Evolutionary conservation across 30 jellyfish, hydroid and myxozoan genomes (phyloP).

Genomic region (Sanderia malayensis): DNA sequence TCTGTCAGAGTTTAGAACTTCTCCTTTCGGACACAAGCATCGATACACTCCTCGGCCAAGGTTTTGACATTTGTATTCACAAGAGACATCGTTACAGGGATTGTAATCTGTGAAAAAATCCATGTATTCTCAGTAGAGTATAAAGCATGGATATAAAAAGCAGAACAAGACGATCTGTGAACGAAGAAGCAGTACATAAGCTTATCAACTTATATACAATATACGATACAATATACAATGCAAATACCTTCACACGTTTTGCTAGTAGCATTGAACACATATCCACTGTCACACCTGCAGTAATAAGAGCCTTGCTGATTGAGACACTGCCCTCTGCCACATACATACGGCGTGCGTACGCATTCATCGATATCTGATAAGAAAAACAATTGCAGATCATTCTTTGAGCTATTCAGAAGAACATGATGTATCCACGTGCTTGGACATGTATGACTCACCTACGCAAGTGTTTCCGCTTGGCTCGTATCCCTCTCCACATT

Average conservation of each 20-base stretch:
- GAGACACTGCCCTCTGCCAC: background rate
- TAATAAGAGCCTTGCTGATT: background rate
- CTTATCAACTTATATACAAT: too few relatives aligned
- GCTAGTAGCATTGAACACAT: background rate
- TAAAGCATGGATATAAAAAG: too few relatives aligned
- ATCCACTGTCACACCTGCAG: slow-evolving; percentile 1
- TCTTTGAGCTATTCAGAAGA: too few relatives aligned
- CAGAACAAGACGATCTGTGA: too few relatives aligned
- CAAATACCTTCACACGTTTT: background rate
- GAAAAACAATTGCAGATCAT: too few relatives aligned
- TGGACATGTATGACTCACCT: background rate
- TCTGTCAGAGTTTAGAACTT: slow-evolving; percentile 6
- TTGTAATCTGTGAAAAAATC: too few relatives aligned
- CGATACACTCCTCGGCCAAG: background rate
- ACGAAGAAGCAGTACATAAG: too few relatives aligned
- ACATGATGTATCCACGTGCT: too few relatives aligned
- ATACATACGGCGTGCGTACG: background rate
- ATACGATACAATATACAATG: too few relatives aligned
- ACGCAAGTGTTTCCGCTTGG: background rate
- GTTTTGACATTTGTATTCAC: slow-evolving; percentile 1
- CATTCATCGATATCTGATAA: background rate
- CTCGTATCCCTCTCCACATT: background rate
- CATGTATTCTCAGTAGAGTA: too few relatives aligned
- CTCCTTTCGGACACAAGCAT: slow-evolving; percentile 15
- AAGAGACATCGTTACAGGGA: background rate